Evolutionary conservation across 2,113 vertebrate species (phyloP).

Genomic region (Urocitellus parryii): DNA sequence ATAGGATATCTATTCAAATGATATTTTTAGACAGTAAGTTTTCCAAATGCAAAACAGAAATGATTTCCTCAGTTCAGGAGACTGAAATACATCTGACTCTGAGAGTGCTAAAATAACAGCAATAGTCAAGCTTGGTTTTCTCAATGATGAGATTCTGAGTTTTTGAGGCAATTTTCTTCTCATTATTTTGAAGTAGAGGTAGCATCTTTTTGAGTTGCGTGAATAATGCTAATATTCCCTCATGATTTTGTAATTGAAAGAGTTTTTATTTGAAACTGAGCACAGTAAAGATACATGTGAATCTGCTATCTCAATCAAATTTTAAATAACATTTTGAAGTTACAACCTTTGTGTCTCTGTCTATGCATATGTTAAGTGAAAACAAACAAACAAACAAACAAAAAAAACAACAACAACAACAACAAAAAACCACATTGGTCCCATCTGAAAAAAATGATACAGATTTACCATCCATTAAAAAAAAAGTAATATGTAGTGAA

Average conservation of each 20-base stretch:
- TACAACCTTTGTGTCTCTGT: neutral
- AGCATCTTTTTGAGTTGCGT: neutral
- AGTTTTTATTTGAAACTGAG: slow-evolving; percentile 16
- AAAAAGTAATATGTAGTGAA: slow-evolving; percentile 39
- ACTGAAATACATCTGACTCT: neutral
- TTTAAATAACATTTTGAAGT: slow-evolving; percentile 45
- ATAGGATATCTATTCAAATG: neutral
- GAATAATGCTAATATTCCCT: neutral
- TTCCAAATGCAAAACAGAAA: slow-evolving; percentile 4
- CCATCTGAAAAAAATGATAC: neutral
- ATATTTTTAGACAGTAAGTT: neutral
- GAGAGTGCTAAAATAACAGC: neutral
- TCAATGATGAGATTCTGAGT: neutral
- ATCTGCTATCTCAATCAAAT: slow-evolving; percentile 2
- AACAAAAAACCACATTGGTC: neutral
- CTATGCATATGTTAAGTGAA: neutral
- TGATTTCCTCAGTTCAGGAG: neutral
- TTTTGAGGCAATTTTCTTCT: neutral
- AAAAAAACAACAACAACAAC: too few relatives aligned
- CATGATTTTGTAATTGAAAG: neutral
- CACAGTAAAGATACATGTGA: neutral
- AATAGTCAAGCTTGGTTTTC: neutral
- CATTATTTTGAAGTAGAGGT: neutral
- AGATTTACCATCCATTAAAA: slow-evolving; percentile 23
- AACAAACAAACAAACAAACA: too few relatives aligned